A percentile compares a stretch with the other conserved stretches of the same genome.
phyloP scores from a whole-genome alignment of 1,140 invertebrate species.

The Pomacea maculata region DNA sequence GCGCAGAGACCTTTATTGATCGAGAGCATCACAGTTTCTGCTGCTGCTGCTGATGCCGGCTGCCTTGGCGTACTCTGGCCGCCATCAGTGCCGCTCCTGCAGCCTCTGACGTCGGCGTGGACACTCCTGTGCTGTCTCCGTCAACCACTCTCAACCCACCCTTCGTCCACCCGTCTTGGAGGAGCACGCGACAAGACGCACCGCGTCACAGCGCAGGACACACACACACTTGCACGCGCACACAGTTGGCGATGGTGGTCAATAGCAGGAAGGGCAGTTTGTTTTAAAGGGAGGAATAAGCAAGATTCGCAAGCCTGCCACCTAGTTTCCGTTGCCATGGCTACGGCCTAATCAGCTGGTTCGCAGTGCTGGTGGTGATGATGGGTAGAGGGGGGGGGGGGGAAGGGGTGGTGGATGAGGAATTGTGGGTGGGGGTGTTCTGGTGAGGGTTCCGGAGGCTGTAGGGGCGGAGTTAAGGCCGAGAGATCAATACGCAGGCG shows the following conservation, averaged over 20 bases:
- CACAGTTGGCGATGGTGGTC: neutral
- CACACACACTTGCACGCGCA: neutral
- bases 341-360: constrained; percentile 23
- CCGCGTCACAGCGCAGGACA: neutral
- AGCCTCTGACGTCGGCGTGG: too few relatives aligned
- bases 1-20: too few relatives aligned
- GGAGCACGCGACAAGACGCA: neutral
- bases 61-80: too few relatives aligned
- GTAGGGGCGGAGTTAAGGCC: constrained; percentile 6
- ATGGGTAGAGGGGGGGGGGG: neutral
- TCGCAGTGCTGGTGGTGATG: neutral
- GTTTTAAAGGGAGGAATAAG: constrained; percentile 1
- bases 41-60: too few relatives aligned
- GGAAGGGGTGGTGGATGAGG: neutral
- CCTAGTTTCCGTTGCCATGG: constrained; percentile 21
- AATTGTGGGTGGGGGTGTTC: neutral
- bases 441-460: neutral
- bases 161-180: neutral
- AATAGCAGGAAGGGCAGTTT: constrained; percentile 7
- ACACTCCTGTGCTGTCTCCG: neutral
- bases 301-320: neutral
- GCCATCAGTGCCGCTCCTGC: too few relatives aligned
- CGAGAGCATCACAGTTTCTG: too few relatives aligned
- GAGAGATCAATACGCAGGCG: neutral
- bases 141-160: neutral